Evolutionary conservation across 1,140 invertebrate species (phyloP).

Genomic region (Steinernema khuongi): DNA sequence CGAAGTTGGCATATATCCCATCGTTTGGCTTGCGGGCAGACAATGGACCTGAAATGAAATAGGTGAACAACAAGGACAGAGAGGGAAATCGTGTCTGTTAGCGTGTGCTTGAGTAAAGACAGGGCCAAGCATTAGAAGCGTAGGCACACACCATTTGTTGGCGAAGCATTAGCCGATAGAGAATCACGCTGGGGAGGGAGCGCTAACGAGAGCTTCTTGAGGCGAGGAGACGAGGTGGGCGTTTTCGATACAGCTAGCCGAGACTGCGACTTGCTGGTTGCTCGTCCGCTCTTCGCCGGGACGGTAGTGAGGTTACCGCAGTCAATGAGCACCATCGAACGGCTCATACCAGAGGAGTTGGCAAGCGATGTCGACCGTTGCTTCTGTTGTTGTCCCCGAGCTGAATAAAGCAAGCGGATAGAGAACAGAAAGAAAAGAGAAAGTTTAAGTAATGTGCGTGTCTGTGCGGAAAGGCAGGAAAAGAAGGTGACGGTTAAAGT

Average conservation of each 20-base stretch:
- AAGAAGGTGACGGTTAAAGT: not conserved
- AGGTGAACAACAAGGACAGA: not conserved
- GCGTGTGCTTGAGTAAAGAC: not conserved
- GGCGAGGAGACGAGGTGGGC: not conserved
- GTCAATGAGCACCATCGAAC: constrained; percentile 5
- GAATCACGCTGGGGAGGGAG: not conserved
- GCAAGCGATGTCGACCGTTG: not conserved
- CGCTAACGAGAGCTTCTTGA: not conserved
- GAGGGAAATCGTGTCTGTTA: not conserved
- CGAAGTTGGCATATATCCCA: not conserved
- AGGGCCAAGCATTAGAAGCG: not conserved
- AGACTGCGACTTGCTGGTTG: not conserved
- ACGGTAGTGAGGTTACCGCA: not conserved
- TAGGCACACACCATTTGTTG: not conserved
- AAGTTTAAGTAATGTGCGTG: not conserved
- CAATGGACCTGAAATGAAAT: constrained; percentile 1
- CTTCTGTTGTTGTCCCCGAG: not conserved
- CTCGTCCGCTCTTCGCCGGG: not conserved
- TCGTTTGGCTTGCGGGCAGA: not conserved
- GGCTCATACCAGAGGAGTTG: constrained; percentile 7
- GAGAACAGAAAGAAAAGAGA: not conserved
- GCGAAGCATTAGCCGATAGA: constrained; percentile 3
- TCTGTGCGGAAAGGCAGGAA: not conserved
- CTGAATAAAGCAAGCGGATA: constrained; percentile 15
- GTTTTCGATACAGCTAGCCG: not conserved